These are phyloP conservation scores for Polydesmus complanatus DNA, from an alignment of 2,888 invertebrate species.

Conservation along the genomic window DNA sequence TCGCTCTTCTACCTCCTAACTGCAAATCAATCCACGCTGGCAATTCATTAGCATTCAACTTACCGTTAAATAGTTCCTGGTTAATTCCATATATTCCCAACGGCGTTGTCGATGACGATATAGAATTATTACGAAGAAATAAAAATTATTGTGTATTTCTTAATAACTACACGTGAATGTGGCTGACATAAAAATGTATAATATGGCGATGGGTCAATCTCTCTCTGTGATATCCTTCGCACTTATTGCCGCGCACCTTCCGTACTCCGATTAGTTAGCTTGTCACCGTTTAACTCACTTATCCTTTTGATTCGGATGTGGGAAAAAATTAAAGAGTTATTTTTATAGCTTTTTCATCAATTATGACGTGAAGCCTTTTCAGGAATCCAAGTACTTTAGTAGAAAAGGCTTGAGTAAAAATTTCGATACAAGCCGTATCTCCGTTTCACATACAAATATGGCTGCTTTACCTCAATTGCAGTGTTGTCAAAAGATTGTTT, in stretches of 20 bases:
- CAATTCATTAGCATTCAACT: not conserved
- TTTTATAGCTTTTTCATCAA: not conserved
- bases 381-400: not conserved
- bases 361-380: not conserved
- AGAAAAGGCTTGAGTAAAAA: not conserved
- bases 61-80: not conserved
- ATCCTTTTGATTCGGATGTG: too few relatives aligned
- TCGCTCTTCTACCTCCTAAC: not conserved
- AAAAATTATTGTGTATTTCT: not conserved
- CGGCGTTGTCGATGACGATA: not conserved
- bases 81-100: not conserved
- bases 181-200: not conserved
- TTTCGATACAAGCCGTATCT: not conserved
- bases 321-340: not conserved
- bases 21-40: not conserved
- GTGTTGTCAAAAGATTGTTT: too few relatives aligned
- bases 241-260: too few relatives aligned
- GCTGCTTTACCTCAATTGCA: not conserved
- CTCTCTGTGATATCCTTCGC: not conserved
- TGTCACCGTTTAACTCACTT: too few relatives aligned
- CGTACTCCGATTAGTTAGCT: too few relatives aligned
- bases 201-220: not conserved
- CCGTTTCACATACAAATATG: not conserved
- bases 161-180: not conserved
- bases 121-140: not conserved